Evolutionary conservation across 2,113 vertebrate genomes (phyloP).

Genomic region (Egretta garzetta): DNA sequence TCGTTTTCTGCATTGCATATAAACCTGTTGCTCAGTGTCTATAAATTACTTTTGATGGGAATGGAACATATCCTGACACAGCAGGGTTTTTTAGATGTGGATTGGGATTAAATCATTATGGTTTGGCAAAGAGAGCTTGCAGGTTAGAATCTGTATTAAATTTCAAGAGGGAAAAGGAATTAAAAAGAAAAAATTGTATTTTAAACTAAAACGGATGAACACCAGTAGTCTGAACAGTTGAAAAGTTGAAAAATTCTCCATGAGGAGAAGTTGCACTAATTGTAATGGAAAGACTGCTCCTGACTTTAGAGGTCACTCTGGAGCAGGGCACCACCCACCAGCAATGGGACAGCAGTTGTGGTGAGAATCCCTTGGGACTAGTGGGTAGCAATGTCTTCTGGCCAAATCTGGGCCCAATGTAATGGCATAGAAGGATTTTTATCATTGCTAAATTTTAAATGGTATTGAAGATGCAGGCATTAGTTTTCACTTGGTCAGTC

Average conservation of each 20-base stretch:
- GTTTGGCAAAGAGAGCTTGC: constrained; percentile 22
- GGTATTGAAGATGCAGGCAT: not conserved
- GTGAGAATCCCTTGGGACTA: not conserved
- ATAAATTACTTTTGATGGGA: constrained; percentile 33
- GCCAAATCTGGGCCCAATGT: not conserved
- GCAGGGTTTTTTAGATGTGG: not conserved
- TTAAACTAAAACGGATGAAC: not conserved
- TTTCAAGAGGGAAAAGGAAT: constrained; percentile 5
- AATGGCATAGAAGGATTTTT: not conserved
- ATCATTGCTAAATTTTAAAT: not conserved
- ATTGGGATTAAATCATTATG: constrained; percentile 41
- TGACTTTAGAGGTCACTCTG: not conserved
- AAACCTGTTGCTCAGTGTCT: constrained; percentile 33
- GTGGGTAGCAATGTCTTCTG: not conserved
- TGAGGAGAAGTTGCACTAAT: not conserved
- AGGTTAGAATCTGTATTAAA: constrained; percentile 35
- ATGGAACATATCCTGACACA: constrained; percentile 4
- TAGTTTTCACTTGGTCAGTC: not conserved
- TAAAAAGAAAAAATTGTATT: constrained; percentile 21
- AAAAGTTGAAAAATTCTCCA: not conserved
- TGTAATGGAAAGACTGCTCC: not conserved
- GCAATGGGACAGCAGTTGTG: not conserved
- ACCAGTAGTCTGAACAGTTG: not conserved
- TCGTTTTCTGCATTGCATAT: constrained; percentile 51
- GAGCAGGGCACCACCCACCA: not conserved